Evolutionary conservation across 2,797 vertebrate species (phyloP).

Genomic region (Peromyscus melanophrys): DNA sequence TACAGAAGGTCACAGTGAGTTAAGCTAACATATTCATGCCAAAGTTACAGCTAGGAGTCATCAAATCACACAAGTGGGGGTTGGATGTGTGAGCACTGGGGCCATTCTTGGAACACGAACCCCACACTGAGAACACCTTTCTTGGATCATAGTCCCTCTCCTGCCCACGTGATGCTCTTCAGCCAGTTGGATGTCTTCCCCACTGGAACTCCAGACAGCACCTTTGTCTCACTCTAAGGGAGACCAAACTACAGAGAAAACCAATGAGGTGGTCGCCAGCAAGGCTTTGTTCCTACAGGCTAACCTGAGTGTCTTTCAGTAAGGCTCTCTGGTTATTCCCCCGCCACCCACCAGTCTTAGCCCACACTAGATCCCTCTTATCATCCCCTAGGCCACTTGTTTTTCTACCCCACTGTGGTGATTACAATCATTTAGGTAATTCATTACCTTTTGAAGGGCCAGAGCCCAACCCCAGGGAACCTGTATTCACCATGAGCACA

Average conservation of each 20-base stretch:
- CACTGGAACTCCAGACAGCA: background rate
- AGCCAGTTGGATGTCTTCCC: background rate
- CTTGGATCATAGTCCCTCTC: background rate
- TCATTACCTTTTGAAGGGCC: background rate
- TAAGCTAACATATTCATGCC: background rate
- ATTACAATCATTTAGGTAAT: background rate
- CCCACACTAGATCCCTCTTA: background rate
- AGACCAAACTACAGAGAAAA: background rate
- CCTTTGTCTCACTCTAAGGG: background rate
- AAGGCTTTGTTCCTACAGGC: accelerated
- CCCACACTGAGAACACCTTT: background rate
- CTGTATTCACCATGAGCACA: background rate
- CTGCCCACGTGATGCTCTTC: background rate
- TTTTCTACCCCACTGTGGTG: background rate
- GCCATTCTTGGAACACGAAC: background rate
- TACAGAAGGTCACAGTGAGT: background rate
- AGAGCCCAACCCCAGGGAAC: background rate
- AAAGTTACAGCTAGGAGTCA: background rate
- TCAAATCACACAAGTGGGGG: background rate
- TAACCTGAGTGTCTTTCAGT: background rate
- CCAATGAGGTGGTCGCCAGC: background rate
- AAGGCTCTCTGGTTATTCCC: background rate
- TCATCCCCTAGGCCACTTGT: too few relatives aligned
- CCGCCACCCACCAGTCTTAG: background rate
- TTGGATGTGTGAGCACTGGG: background rate